Base-by-base conservation (phyloP, 2,113 vertebrate species). In the Syngnathus scovelli region DNA sequence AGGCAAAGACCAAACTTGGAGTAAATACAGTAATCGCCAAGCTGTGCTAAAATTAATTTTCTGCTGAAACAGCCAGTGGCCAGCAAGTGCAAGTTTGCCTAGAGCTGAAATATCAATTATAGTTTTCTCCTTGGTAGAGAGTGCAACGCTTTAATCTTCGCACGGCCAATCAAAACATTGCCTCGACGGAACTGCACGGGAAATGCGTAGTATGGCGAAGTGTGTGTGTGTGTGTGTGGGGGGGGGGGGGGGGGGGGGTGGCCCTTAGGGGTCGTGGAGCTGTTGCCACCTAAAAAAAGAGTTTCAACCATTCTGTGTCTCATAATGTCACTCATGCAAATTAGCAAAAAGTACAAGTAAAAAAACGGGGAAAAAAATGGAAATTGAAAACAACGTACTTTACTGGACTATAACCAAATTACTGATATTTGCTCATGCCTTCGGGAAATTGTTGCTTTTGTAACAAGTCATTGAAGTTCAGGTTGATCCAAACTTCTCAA, bases 61-160 rank as follows among this genome's bases (percentile, higher is more conserved):
- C 84, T 90, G 88, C 88, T 88, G 86, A 90, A 90, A 85, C 88
- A 89, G 88, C 88, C 88, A 90, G 77, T 87, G 87, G 88, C 85
- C 85, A 87, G 78, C 66, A 69, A 77, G 81, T 81, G 83, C 76
- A 83, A 87, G 81, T 87, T 89, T 87, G 85, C 85, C 83, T 79
- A 80, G 83, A 89, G 87, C 87, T 85, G 85, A 88, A 90, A 90
- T 89, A 88, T 89, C 88, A 89, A 88, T 90, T 88, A 90, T 86
- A 85, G 76, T 79, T 79, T 88, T 85, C 85, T 88, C 85, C 81
- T 84, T 84, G 73, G 83, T 77, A 85, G 84, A 75, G 77, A 78
- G 81, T 62, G 85, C n/a, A 0, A 78, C 80, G 87, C 89, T 89
- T 90, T 90, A 89, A 90, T 90, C 89, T 90, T 89, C 82, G 80